Evolutionary conservation across 2,797 vertebrate genomes (phyloP).

Genomic region (Pithecia hirsuta): DNA sequence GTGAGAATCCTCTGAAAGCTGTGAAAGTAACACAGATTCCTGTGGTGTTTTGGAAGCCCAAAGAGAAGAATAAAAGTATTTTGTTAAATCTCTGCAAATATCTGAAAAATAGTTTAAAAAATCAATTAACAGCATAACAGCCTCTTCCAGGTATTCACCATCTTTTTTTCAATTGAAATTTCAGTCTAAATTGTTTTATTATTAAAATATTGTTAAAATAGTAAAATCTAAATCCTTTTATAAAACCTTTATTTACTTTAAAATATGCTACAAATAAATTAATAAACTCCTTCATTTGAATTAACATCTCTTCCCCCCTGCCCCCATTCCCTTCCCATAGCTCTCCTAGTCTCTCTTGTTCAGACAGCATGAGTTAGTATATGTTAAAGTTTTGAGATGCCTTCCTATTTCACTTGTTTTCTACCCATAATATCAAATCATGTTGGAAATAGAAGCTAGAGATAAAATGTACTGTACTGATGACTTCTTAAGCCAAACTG

Average conservation of each 20-base stretch:
- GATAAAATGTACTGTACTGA: not conserved
- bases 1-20: not conserved
- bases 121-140: not conserved
- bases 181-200: not conserved
- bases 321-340: not conserved
- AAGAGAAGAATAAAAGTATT: slow-evolving; percentile 1
- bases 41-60: not conserved
- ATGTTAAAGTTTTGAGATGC: not conserved
- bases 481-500: not conserved
- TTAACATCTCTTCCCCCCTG: not conserved
- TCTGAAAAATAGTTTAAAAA: not conserved
- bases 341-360: not conserved
- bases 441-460: not conserved
- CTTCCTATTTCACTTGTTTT: not conserved
- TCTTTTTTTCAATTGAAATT: not conserved
- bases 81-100: not conserved
- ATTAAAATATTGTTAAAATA: slow-evolving; percentile 5
- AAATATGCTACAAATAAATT: slow-evolving; percentile 20
- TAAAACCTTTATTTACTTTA: slow-evolving; percentile 16
- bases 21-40: not conserved
- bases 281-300: not conserved
- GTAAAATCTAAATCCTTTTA: slow-evolving; percentile 2
- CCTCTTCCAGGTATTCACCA: not conserved
- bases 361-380: not conserved
- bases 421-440: not conserved